Percentiles rank a stretch among this genome's conserved stretches.
phyloP scores from a whole-genome alignment of 1,140 invertebrate species.

The Stegodyphus mimosarum region DNA sequence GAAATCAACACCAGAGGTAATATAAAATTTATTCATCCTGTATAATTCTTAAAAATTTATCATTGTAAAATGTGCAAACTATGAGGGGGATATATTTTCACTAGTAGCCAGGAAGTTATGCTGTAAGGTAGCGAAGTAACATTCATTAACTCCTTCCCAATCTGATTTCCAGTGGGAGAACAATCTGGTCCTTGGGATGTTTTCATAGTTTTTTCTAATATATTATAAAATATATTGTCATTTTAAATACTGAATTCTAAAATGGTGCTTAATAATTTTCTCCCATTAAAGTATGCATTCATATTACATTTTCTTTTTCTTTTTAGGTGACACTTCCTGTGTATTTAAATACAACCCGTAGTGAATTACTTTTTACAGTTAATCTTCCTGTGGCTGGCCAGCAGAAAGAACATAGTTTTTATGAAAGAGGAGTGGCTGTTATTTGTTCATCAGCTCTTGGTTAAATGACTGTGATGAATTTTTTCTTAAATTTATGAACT shows the following conservation, averaged over 20 bases:
- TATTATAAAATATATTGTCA: too few species aligned
- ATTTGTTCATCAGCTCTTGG: conserved; percentile 90
- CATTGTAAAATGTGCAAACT: too few species aligned
- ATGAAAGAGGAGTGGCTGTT: conserved; percentile 96
- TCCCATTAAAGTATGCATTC: background rate
- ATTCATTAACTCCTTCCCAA: too few species aligned
- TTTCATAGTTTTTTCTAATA: too few species aligned
- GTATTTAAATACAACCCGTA: conserved; percentile 95
- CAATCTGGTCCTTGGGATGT: too few species aligned
- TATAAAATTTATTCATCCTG: background rate
- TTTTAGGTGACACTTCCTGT: conserved; percentile 87
- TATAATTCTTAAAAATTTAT: too few species aligned
- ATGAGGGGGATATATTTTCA: too few species aligned
- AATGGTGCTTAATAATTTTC: too few species aligned
- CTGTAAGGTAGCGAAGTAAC: too few species aligned
- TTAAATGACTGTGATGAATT: conserved; percentile 69
- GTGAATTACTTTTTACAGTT: conserved; percentile 94
- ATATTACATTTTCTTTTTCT: conserved; percentile 16
- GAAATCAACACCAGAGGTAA: conserved; percentile 55
- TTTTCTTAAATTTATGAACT: conserved; percentile 2
- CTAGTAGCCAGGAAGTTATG: too few species aligned
- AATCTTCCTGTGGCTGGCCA: conserved; percentile 89
- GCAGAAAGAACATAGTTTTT: conserved; percentile 91
- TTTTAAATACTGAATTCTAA: too few species aligned
- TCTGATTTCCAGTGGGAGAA: too few species aligned